phyloP scores from a whole-genome alignment of 2,113 vertebrate genomes.

The Mormyrus iriodes region DNA sequence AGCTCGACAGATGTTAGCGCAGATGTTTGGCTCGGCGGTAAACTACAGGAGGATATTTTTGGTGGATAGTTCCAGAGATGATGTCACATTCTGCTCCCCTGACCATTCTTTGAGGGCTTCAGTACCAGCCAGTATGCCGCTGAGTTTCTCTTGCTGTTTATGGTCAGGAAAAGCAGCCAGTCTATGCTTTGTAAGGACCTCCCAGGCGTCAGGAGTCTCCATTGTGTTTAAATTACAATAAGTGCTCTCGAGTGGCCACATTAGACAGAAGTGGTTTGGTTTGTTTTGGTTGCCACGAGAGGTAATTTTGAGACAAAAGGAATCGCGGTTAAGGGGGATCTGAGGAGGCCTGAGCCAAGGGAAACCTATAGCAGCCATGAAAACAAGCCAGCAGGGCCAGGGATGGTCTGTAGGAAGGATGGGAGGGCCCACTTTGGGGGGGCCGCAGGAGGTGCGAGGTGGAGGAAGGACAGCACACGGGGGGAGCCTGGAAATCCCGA shows the following conservation, averaged over 20 bases:
- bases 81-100: background rate
- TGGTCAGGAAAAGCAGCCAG: background rate
- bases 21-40: background rate
- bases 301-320: background rate
- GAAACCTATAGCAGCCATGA: background rate
- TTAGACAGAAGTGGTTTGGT: background rate
- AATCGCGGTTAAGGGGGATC: background rate
- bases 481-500: background rate
- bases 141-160: background rate
- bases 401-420: background rate
- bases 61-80: background rate
- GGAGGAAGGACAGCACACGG: background rate
- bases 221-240: conserved; percentile 13
- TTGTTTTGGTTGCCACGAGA: conserved; percentile 5
- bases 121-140: background rate
- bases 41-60: background rate
- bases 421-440: background rate
- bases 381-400: background rate
- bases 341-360: background rate
- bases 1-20: background rate
- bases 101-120: background rate
- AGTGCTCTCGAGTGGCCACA: background rate
- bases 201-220: background rate
- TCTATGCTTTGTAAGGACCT: background rate
- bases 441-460: background rate